phyloP scores from a whole-genome alignment of 2,888 invertebrate genomes.

The Ectemnius lituratus region DNA sequence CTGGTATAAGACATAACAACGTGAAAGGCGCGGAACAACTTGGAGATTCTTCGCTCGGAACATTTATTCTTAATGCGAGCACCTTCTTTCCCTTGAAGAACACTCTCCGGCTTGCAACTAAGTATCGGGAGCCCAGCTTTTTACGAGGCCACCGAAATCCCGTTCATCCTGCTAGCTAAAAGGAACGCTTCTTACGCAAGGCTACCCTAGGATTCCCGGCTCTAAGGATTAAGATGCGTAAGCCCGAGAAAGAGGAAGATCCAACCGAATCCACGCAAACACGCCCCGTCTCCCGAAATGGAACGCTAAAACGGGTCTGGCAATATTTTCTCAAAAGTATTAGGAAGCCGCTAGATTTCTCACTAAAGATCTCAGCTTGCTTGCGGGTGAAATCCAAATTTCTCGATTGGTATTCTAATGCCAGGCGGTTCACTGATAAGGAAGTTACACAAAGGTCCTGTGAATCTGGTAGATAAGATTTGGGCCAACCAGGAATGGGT shows the following conservation, averaged over 20 bases:
- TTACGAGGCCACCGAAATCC: conserved; percentile 5
- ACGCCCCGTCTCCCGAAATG: neutral
- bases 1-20: neutral
- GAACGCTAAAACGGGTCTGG: neutral
- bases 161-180: neutral
- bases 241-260: neutral
- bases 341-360: neutral
- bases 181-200: neutral
- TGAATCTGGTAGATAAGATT: neutral
- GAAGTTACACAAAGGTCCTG: no score
- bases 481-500: neutral
- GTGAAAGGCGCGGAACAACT: neutral
- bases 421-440: no score
- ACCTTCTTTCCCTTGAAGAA: no score
- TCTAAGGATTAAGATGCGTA: conserved; percentile 4
- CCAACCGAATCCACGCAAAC: neutral
- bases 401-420: no score
- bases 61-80: neutral
- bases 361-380: neutral
- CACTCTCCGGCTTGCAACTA: neutral
- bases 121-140: neutral
- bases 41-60: neutral
- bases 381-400: no score
- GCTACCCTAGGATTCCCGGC: neutral
- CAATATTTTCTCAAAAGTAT: neutral